Conservation (phyloP, 2,797 vertebrate genomes). For the Pteropus rufus region DNA sequence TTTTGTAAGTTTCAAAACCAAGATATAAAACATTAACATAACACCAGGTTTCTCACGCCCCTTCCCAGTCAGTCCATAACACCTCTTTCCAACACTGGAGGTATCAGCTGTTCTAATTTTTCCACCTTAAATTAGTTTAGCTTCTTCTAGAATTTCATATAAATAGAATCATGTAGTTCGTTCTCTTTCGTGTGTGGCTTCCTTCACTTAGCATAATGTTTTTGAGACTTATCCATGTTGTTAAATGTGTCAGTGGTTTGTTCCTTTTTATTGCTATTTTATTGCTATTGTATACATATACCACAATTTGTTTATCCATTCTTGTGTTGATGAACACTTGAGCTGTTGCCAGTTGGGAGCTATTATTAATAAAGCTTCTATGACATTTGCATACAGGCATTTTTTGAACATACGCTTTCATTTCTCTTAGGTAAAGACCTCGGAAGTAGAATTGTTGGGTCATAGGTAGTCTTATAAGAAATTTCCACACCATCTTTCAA, state of each 20-base stretch:
- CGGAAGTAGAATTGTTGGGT: background rate
- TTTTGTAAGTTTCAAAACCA: background rate
- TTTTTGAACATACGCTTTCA: background rate
- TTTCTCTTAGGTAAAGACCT: conserved; percentile 27
- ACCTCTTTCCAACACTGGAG: background rate
- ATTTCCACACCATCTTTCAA: background rate
- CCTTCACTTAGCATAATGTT: background rate
- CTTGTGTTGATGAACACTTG: background rate
- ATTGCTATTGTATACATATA: background rate
- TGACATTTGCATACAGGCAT: conserved; percentile 1
- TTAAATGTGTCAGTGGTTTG: background rate
- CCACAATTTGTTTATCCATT: conserved; percentile 26
- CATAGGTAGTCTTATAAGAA: background rate
- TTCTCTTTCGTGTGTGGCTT: background rate
- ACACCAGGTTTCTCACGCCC: background rate
- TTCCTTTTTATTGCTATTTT: conserved; percentile 22
- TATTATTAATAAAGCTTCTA: conserved; percentile 44
- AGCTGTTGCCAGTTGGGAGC: background rate
- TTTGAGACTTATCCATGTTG: background rate
- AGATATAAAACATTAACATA: background rate
- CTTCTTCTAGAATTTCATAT: background rate
- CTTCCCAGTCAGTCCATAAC: background rate
- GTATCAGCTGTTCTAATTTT: background rate
- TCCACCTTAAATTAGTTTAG: background rate
- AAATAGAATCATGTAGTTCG: background rate